phyloP scores from a whole-genome alignment of 2,888 invertebrate genomes.

The Aromia moschata region DNA sequence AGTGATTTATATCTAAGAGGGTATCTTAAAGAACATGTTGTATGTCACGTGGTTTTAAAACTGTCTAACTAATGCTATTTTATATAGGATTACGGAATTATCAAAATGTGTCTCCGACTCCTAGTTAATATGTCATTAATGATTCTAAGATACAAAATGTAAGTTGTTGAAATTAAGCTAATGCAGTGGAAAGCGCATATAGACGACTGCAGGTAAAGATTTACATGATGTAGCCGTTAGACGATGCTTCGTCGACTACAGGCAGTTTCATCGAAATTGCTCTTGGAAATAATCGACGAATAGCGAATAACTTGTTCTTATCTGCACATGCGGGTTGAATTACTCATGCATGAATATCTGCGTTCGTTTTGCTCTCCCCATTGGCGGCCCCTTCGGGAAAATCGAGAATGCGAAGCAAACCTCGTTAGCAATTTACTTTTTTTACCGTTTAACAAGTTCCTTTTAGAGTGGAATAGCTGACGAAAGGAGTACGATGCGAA shows the following conservation, averaged over 20 bases:
- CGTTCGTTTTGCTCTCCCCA: constrained; percentile 17
- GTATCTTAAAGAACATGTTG: too few relatives aligned
- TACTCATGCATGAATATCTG: constrained; percentile 41
- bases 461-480: too few relatives aligned
- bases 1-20: too few relatives aligned
- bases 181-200: constrained; percentile 21
- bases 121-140: background rate
- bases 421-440: background rate
- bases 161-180: constrained; percentile 1
- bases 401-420: background rate
- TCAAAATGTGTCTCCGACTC: background rate
- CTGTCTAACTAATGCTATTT: too few relatives aligned
- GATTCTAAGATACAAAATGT: background rate
- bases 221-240: constrained; percentile 17
- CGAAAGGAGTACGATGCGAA: too few relatives aligned
- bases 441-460: too few relatives aligned
- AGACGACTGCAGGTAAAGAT: constrained; percentile 16
- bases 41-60: too few relatives aligned
- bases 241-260: constrained; percentile 16
- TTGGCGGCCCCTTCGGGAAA: constrained; percentile 9
- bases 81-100: background rate
- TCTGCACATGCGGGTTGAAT: constrained; percentile 40
- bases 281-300: constrained; percentile 40
- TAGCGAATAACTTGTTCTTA: constrained; percentile 36
- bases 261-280: constrained; percentile 29